Evolutionary conservation across 2,797 vertebrate species (phyloP).

Genomic region (Gymnopithys bicolor): DNA sequence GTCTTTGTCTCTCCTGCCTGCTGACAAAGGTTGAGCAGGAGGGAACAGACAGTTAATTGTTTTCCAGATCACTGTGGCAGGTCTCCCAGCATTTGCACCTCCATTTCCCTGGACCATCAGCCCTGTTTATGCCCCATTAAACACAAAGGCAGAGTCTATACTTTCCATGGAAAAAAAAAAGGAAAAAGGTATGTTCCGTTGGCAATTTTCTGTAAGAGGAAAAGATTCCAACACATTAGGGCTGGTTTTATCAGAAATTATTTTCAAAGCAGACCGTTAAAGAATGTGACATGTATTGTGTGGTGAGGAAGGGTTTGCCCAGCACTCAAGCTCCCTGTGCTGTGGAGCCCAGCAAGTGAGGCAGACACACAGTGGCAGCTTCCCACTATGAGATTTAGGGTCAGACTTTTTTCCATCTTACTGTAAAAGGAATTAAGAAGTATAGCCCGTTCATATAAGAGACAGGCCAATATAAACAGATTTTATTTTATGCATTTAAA

Average conservation of each 20-base stretch:
- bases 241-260: background rate
- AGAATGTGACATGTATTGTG: background rate
- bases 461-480: background rate
- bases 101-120: background rate
- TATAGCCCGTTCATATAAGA: background rate
- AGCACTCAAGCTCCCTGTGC: background rate
- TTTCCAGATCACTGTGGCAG: background rate
- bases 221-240: background rate
- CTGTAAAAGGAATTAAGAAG: background rate
- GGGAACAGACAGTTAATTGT: constrained; percentile 45
- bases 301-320: background rate
- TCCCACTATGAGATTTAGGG: background rate
- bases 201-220: background rate
- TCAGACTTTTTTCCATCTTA: background rate
- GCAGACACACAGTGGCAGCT: background rate
- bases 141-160: background rate
- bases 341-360: background rate
- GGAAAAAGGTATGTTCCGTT: background rate
- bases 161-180: background rate
- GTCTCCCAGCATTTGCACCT: background rate
- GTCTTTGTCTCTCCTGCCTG: background rate
- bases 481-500: background rate
- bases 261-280: background rate
- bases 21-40: background rate
- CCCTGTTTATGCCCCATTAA: background rate